phyloP scores from a whole-genome alignment of 2,797 vertebrate genomes.

The Pseudopleuronectes americanus region DNA sequence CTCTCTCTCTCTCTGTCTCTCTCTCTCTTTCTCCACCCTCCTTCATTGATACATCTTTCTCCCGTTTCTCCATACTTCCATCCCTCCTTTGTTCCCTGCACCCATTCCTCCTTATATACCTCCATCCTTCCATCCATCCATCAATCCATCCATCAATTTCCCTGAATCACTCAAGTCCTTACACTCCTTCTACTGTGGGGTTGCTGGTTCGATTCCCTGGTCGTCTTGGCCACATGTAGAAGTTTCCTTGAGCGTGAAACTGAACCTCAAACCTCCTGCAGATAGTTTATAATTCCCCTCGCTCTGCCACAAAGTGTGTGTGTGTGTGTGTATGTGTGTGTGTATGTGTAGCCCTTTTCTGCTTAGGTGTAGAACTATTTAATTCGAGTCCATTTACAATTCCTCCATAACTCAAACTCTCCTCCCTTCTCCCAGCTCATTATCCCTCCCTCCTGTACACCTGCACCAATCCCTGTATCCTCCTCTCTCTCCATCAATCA shows the following conservation, averaged over 20 bases:
- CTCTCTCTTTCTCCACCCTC: not conserved
- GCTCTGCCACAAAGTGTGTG: not conserved
- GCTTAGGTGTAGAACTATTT: not conserved
- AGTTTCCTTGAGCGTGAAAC: not conserved
- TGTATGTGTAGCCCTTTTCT: not conserved
- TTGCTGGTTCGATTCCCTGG: not conserved
- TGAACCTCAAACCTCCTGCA: not conserved
- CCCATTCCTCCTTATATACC: too few species aligned
- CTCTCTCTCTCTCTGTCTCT: not conserved
- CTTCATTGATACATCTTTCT: not conserved
- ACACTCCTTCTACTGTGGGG: too few species aligned
- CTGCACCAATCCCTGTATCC: slow-evolving; percentile 11
- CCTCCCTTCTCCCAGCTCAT: slow-evolving; percentile 8
- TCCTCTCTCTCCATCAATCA: slow-evolving; percentile 33
- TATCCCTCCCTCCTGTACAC: slow-evolving; percentile 8
- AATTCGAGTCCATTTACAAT: slow-evolving; percentile 13
- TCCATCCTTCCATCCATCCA: not conserved
- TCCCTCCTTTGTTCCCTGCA: not conserved
- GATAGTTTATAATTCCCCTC: not conserved
- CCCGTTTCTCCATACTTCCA: not conserved
- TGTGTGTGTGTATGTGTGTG: too few species aligned
- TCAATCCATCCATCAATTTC: too few species aligned
- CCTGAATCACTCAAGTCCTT: too few species aligned
- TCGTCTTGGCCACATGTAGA: not conserved
- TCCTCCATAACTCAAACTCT: slow-evolving; percentile 37